phyloP scores from a whole-genome alignment of 2,888 invertebrate genomes.

The Balanococcus diminutus region DNA sequence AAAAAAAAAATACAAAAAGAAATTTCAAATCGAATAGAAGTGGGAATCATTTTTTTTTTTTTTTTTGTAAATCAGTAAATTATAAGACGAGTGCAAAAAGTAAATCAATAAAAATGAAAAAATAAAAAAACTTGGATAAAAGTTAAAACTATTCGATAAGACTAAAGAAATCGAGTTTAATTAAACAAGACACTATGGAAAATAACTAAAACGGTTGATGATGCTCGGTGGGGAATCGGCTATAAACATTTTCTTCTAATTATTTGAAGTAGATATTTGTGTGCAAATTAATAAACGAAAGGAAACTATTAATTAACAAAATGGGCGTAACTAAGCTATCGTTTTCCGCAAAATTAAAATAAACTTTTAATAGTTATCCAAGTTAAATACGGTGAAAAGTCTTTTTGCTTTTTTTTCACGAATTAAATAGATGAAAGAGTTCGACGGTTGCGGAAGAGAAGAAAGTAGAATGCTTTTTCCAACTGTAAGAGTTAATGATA shows the following conservation, averaged over 20 bases:
- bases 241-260: slow-evolving; percentile 4
- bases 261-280: slow-evolving; percentile 9
- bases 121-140: no score
- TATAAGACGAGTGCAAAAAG: no score
- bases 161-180: not conserved
- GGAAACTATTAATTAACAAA: slow-evolving; percentile 33
- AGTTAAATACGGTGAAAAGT: slow-evolving; percentile 25
- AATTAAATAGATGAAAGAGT: slow-evolving; percentile 36
- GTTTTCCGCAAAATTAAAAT: slow-evolving; percentile 37
- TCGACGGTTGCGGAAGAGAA: slow-evolving; percentile 30
- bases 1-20: not conserved
- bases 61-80: not conserved
- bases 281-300: slow-evolving; percentile 13
- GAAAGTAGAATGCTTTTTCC: slow-evolving; percentile 9
- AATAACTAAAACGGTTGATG: not conserved
- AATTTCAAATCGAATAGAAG: not conserved
- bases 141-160: no score
- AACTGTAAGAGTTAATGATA: slow-evolving; percentile 49
- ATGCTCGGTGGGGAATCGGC: not conserved
- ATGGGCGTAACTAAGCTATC: slow-evolving; percentile 20
- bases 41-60: no score
- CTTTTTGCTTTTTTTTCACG: not conserved
- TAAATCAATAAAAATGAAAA: not conserved
- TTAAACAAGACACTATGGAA: not conserved
- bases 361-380: slow-evolving; percentile 32